Evolutionary conservation across 2,797 vertebrate genomes (phyloP), one percentile per base, ranked within the genome.

Genomic region (Parauchenoglanis punctatus): DNA sequence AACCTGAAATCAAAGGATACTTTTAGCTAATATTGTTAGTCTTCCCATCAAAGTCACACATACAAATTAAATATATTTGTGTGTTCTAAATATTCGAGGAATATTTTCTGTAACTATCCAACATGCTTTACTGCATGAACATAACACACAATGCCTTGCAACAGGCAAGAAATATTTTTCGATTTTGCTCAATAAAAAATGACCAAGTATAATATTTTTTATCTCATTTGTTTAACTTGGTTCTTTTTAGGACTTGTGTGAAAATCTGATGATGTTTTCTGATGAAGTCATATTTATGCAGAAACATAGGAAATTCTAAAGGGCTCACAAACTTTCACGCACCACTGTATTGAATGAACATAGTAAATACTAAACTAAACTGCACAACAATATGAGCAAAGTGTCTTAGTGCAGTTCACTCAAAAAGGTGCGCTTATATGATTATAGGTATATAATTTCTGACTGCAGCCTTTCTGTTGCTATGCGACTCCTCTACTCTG

Each of bases 1-100:
- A 13, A 89, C 67, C 91, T 91, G 83, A 81, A 77, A 58, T 15
- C 75, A 61, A 88, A 87, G 10, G 54, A 28, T 52, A 61, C 12
- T 23, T 44, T 54, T 1, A 73, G 76, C 54, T 2, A 63, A 35
- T 28, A 23, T 44, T 11, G 17, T 31, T 17, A 12, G 13, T 15
- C 28, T 6, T 31, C n/a, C 12, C 4, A 31, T 31, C 63, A 67
- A 28, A 25, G 35, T 46, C 59, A 31, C 31, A 31, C 17, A 3
- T 75, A 67, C 46, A 52, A n/a, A 15, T 0, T 7, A 52, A 5
- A 76, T 52, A 25, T 46, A 7, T n/a, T 2, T n/a, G 18, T 73
- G 68, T 35, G 56, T 28, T 25, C 25, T 7, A 56, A 56, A 84
- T 52, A 75, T 75, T 23, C 52, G 46, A 73, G 4, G n/a, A 75